phyloP scores from a whole-genome alignment of 2,113 vertebrate genomes.

The Parus major region DNA sequence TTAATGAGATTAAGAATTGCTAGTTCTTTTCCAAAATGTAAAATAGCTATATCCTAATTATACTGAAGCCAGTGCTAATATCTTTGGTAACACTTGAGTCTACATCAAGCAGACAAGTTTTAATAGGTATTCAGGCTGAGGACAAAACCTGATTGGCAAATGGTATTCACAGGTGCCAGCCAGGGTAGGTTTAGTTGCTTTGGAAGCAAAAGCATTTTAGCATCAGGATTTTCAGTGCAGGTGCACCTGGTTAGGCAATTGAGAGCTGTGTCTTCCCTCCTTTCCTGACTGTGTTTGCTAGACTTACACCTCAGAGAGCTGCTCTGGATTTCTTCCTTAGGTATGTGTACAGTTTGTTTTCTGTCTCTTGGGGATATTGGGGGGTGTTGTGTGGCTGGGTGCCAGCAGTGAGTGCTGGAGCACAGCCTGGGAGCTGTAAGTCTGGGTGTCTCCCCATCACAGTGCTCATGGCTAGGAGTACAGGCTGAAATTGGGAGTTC shows the following conservation, averaged over 20 bases:
- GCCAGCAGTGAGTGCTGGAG: fast-evolving
- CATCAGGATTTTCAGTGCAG: neutral
- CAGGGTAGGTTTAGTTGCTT: neutral
- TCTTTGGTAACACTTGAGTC: neutral
- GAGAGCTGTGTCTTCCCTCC: neutral
- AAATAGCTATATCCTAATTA: neutral
- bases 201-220: neutral
- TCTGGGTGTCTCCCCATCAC: fast-evolving
- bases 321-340: neutral
- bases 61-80: neutral
- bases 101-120: neutral
- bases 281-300: neutral
- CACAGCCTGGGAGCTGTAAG: fast-evolving
- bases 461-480: fast-evolving
- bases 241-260: neutral
- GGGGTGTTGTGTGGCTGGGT: neutral
- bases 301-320: neutral
- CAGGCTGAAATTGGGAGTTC: neutral
- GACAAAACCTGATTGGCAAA: neutral
- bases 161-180: neutral
- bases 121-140: neutral
- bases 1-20: neutral
- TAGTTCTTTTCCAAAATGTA: neutral
- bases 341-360: fast-evolving
- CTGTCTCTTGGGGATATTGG: neutral